Evolutionary conservation across 2,888 invertebrate genomes (phyloP).

Genomic region (Schizotus pectinicornis): DNA sequence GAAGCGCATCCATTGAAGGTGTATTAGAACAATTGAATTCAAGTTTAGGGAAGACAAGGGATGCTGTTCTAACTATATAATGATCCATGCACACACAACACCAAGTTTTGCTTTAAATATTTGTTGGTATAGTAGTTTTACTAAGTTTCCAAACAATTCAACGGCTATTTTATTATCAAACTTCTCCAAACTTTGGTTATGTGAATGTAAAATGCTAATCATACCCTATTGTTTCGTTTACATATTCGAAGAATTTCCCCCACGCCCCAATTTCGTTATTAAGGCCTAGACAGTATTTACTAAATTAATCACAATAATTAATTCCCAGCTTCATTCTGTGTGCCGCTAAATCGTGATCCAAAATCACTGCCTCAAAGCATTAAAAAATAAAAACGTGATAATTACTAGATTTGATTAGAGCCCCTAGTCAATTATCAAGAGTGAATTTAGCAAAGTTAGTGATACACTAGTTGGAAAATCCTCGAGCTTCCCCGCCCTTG

Average conservation of each 20-base stretch:
- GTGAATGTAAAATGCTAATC: constrained; percentile 17
- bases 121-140: constrained; percentile 21
- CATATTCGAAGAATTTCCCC: constrained; percentile 15
- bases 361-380: no score
- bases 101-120: constrained; percentile 23
- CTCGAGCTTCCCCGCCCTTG: no score
- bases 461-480: no score
- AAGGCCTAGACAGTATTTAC: constrained; percentile 9
- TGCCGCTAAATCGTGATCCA: no score
- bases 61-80: not conserved
- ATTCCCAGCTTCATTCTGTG: no score
- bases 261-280: constrained; percentile 5
- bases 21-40: constrained; percentile 19
- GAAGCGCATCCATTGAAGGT: constrained; percentile 4
- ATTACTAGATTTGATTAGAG: no score
- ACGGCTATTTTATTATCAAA: constrained; percentile 22
- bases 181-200: constrained; percentile 21
- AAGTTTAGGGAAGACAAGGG: constrained; percentile 20
- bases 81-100: constrained; percentile 8
- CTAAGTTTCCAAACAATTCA: constrained; percentile 25
- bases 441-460: no score
- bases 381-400: no score
- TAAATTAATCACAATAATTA: not conserved
- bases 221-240: constrained; percentile 16
- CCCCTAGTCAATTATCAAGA: no score